Conservation (phyloP, 2,113 vertebrate genomes). For the Apodemus speciosus region DNA sequence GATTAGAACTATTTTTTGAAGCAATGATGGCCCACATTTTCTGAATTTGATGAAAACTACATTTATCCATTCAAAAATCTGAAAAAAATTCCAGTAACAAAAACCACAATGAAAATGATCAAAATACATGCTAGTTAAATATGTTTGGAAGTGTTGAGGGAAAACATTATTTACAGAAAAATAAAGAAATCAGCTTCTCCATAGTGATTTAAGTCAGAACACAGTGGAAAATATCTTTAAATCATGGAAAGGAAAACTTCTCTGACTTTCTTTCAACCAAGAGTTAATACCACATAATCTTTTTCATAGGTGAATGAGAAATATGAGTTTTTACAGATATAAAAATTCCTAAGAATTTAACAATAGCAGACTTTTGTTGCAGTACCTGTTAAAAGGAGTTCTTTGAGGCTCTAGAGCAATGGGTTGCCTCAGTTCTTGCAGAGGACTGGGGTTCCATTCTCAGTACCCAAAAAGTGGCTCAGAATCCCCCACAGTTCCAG, state of each 20-base stretch:
- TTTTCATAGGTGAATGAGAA: background rate
- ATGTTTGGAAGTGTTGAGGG: background rate
- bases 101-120: background rate
- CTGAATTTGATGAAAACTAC: background rate
- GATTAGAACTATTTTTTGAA: background rate
- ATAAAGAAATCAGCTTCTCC: background rate
- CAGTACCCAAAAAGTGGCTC: background rate
- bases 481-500: too few species aligned
- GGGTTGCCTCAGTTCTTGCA: background rate
- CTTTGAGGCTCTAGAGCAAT: background rate
- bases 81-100: background rate
- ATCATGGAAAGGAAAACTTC: background rate
- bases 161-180: background rate
- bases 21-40: background rate
- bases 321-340: background rate
- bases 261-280: background rate
- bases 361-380: too few species aligned
- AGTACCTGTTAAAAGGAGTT: background rate
- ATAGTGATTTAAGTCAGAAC: background rate
- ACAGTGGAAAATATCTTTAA: background rate
- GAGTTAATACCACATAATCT: background rate
- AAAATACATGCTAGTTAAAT: background rate
- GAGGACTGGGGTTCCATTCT: background rate
- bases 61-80: background rate
- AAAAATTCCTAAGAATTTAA: background rate